Evolutionary conservation across 2,888 invertebrate species (phyloP).

Genomic region (Molanna angustata): DNA sequence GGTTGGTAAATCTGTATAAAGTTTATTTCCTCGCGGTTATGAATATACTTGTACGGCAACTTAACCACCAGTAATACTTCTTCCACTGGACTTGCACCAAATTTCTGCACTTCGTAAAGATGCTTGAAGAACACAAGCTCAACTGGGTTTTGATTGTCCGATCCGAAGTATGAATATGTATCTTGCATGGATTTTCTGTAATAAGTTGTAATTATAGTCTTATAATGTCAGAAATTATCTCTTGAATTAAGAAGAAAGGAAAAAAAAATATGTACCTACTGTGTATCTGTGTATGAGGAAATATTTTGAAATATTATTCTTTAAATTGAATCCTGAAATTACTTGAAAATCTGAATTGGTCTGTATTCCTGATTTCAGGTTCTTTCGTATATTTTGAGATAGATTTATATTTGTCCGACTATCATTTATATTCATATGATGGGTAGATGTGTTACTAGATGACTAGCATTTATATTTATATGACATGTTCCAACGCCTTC

Average conservation of each 20-base stretch:
- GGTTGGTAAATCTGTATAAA: slow-evolving; percentile 20
- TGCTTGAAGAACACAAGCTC: slow-evolving; percentile 38
- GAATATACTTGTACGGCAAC: slow-evolving; percentile 37
- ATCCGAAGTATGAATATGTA: slow-evolving; percentile 39
- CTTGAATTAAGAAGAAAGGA: neutral
- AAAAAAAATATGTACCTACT: neutral
- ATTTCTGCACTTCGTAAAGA: slow-evolving; percentile 38
- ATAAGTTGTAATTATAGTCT: slow-evolving; percentile 8
- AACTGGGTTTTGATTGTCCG: slow-evolving; percentile 25
- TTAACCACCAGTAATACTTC: slow-evolving; percentile 38
- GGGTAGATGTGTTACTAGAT: no score
- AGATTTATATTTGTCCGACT: no score
- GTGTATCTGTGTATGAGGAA: no score
- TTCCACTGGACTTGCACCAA: slow-evolving; percentile 43
- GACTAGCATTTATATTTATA: no score
- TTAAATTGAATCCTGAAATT: no score
- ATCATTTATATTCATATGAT: no score
- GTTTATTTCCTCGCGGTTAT: slow-evolving; percentile 5
- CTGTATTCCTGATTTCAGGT: no score
- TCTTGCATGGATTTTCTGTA: slow-evolving; percentile 41
- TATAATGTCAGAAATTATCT: neutral
- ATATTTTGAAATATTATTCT: no score
- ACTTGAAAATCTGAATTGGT: no score
- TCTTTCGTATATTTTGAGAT: no score
- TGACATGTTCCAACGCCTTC: no score